phyloP scores from a whole-genome alignment of 2,888 invertebrate genomes.

The Lithophane leautieri region DNA sequence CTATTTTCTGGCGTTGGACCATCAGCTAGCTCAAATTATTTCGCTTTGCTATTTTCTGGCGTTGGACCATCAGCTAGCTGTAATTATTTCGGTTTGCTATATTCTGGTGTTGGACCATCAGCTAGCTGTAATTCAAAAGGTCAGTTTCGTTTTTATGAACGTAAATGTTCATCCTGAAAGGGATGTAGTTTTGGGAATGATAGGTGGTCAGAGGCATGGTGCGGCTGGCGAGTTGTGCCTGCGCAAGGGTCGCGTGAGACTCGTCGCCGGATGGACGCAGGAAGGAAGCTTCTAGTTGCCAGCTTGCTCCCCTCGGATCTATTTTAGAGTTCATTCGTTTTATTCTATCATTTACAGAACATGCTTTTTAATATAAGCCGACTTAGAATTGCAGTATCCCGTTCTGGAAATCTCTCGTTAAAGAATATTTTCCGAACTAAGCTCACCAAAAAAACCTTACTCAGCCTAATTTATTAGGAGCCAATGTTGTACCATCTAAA shows the following conservation, averaged over 20 bases:
- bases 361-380: conserved; percentile 65
- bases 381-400: conserved; percentile 16
- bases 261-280: conserved; percentile 88
- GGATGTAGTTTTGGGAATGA: conserved; percentile 53
- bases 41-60: no score
- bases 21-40: no score
- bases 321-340: conserved; percentile 88
- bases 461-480: no score
- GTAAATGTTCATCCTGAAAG: conserved; percentile 50
- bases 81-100: no score
- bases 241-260: conserved; percentile 86
- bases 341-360: conserved; percentile 81
- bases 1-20: no score
- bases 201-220: conserved; percentile 73
- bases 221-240: conserved; percentile 64
- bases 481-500: background rate
- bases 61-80: no score
- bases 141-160: conserved; percentile 39
- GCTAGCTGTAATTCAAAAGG: conserved; percentile 14
- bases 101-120: background rate
- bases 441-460: background rate
- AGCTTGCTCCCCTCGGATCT: conserved; percentile 87
- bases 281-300: conserved; percentile 90
- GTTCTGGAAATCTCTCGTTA: background rate
- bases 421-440: background rate